A percentile compares a stretch with the other conserved stretches of the same genome.
phyloP scores from a whole-genome alignment of 2,113 vertebrate genomes.

The Anguilla rostrata region DNA sequence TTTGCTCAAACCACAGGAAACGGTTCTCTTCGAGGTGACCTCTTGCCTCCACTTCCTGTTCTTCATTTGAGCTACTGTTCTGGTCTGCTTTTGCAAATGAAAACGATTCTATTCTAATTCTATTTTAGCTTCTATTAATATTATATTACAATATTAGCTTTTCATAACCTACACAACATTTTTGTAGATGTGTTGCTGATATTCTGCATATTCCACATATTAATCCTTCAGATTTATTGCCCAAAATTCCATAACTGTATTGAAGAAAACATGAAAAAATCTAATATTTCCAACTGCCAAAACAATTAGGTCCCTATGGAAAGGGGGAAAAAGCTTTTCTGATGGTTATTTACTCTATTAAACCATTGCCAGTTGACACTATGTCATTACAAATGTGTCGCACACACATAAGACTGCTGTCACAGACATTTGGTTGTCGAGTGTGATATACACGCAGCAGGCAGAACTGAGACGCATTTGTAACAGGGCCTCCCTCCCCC shows the following conservation, averaged over 20 bases:
- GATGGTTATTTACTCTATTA: neutral
- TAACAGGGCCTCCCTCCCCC: neutral
- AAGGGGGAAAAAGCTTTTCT: too few species aligned
- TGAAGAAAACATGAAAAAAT: neutral
- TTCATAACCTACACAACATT: neutral
- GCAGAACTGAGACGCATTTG: neutral
- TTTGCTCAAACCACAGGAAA: slow-evolving; percentile 1
- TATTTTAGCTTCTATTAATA: neutral
- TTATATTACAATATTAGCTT: neutral
- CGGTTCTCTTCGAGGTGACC: slow-evolving; percentile 18
- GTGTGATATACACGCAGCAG: neutral
- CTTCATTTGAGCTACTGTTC: neutral
- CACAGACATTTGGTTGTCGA: neutral
- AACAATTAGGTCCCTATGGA: too few species aligned
- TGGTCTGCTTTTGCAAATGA: neutral
- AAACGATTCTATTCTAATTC: too few species aligned
- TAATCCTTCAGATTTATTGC: neutral
- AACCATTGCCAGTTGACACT: neutral
- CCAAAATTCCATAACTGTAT: neutral
- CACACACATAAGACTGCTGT: neutral
- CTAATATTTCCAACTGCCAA: neutral
- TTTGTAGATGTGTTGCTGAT: neutral
- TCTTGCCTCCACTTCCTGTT: neutral
- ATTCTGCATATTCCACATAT: neutral
- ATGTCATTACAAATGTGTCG: neutral